These are phyloP conservation scores for Choreutis nemorana DNA, from an alignment of 2,888 invertebrate genomes.

Conservation along the genomic window DNA sequence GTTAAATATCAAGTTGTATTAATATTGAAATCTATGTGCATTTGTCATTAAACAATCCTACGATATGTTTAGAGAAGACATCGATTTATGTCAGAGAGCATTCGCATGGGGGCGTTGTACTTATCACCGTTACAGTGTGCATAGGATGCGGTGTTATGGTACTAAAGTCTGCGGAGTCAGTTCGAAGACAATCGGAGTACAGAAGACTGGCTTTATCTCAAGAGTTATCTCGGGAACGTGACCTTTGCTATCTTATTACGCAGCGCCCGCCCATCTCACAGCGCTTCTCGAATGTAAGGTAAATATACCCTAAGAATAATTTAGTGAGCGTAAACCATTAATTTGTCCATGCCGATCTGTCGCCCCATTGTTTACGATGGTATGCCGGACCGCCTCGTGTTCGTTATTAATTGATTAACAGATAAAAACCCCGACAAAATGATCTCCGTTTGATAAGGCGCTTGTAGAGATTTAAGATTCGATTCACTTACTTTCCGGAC, in stretches of 20 bases:
- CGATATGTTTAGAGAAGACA: no score
- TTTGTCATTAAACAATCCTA: no score
- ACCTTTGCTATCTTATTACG: conserved; percentile 46
- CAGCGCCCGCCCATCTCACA: conserved; percentile 51
- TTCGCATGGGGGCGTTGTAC: no score
- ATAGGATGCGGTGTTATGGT: neutral
- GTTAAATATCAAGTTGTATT: no score
- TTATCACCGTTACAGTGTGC: no score
- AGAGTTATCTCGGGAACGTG: conserved; percentile 55
- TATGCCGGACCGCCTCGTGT: conserved; percentile 44
- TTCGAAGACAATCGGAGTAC: conserved; percentile 44
- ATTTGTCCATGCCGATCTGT: conserved; percentile 53
- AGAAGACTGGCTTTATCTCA: conserved; percentile 47
- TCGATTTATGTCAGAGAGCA: no score
- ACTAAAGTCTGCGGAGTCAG: conserved; percentile 13
- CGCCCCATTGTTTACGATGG: conserved; percentile 44
- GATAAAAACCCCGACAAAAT: conserved; percentile 36
- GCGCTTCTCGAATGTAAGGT: conserved; percentile 31
- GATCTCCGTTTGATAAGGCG: no score
- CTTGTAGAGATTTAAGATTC: no score
- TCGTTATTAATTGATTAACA: conserved; percentile 54
- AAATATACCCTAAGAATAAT: conserved; percentile 26
- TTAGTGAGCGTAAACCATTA: conserved; percentile 34
- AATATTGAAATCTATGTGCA: no score
- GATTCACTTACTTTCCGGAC: no score